Percentiles rank a stretch among this genome's conserved stretches.
Conservation (phyloP, 53 echinoderm and acorn worm genomes). For the Echinarachnius parma region DNA sequence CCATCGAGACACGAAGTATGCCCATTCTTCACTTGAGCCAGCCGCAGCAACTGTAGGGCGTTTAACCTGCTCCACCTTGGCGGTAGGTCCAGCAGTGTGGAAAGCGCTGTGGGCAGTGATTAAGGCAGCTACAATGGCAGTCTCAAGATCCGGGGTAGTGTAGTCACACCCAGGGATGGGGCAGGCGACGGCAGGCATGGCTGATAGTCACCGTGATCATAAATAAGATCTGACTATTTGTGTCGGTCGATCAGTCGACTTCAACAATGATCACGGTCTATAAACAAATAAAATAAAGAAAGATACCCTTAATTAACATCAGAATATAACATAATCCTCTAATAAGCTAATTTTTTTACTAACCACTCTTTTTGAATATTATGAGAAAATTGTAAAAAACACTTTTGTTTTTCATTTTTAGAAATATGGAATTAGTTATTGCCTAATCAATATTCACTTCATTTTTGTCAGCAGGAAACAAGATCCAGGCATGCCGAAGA, state of each 20-base stretch:
- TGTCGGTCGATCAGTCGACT: neutral
- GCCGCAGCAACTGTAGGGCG: conserved; percentile 13
- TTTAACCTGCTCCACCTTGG: conserved; percentile 41
- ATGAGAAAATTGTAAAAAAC: no score
- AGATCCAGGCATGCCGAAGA: conserved; percentile 13
- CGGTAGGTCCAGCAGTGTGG: conserved; percentile 19
- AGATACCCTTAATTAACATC: neutral
- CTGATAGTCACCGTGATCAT: neutral
- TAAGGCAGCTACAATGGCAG: conserved; percentile 36
- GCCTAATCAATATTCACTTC: neutral
- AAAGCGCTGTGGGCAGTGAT: conserved; percentile 18
- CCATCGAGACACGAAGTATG: conserved; percentile 43
- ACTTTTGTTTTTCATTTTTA: no score
- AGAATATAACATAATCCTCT: no score
- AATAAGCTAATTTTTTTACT: no score
- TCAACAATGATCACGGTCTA: neutral
- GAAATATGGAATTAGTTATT: no score
- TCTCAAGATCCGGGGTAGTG: conserved; percentile 22
- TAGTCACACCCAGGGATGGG: conserved; percentile 24
- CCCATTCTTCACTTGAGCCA: conserved; percentile 37
- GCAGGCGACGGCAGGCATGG: conserved; percentile 11
- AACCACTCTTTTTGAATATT: no score
- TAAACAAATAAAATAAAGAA: neutral
- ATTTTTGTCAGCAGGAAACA: neutral
- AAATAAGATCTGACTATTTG: neutral